Base-by-base conservation (phyloP, 2,113 vertebrate species). In the rabbit (Oryctolagus cuniculus) region DNA sequence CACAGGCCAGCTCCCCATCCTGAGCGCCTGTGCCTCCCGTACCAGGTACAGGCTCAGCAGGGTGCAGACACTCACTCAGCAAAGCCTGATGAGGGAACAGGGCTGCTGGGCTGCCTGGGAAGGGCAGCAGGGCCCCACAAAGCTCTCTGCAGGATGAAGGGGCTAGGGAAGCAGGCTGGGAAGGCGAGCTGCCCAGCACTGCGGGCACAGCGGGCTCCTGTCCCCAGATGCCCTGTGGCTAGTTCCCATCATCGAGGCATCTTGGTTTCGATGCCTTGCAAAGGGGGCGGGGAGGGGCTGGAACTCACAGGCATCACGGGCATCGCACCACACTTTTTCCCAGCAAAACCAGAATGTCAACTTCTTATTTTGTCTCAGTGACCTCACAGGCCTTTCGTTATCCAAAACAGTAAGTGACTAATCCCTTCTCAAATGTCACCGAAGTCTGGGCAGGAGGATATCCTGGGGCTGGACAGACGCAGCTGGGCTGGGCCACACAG, bases 361-460 rank as follows among this genome's bases (percentile, higher is more conserved):
- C 24, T 27, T 94, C 80, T 58, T 21, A 75, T 13, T 79, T 89
- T 69, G 34, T 10, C 70, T 27, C 63, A 1, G 19, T 81, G 83
- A 93, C 87, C 66, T 74, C 91, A 78, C 27, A 22, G 25, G 77
- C 49, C 66, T 82, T 51, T 70, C 44, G 1, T 82, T 55, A 75
- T 29, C 53, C 69, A 24, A 78, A 81, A 89, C 19, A 31, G 58
- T 10, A 19, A 24, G n/a, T 75, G 90, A 95, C 95, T 81, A 74
- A 93, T 36, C 44, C 88, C n/a, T 88, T 90, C 91, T 75, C 92
- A 72, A 77, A 77, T 25, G 70, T 67, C 90, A 89, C 73, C 75
- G 19, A 61, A 17, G 3, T 61, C 10, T 51, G 72, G 70, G 53
- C 16, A n/a, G 38, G 89, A 94, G 83, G 63, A 75, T 77, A 25